These are phyloP conservation scores for Lates japonicus DNA, from an alignment of 2,797 vertebrate genomes.

Conservation along the genomic window DNA sequence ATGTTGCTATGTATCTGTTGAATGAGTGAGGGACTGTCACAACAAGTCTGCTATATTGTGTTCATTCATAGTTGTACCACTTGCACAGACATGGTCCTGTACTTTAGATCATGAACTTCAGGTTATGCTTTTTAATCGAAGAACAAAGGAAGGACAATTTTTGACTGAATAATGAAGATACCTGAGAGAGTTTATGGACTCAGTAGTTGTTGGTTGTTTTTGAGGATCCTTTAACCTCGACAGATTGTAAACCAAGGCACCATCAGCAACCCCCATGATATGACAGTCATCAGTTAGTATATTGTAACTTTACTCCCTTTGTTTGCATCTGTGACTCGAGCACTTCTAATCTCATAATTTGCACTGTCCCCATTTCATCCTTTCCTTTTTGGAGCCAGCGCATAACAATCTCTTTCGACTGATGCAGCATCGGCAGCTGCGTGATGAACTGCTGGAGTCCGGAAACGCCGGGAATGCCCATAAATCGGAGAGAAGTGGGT, in stretches of 20 bases:
- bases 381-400: constrained; percentile 48
- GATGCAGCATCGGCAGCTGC: constrained; percentile 67
- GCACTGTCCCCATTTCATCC: constrained; percentile 41
- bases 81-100: not conserved
- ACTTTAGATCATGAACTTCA: not conserved
- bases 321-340: constrained; percentile 37
- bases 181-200: not conserved
- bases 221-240: not conserved
- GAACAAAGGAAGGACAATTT: not conserved
- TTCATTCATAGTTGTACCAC: not conserved
- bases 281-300: not conserved
- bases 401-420: constrained; percentile 48
- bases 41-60: not conserved
- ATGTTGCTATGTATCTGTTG: not conserved
- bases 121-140: not conserved
- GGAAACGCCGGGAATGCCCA: constrained; percentile 54
- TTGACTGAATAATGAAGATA: no score
- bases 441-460: constrained; percentile 67
- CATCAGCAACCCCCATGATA: not conserved
- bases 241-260: not conserved
- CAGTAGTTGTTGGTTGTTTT: not conserved
- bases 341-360: constrained; percentile 37
- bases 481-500: constrained; percentile 66
- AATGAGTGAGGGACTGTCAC: not conserved
- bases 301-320: constrained; percentile 5